Evolutionary conservation across 92 coral and sea anemone genomes (phyloP), one percentile per base, ranked within the genome.

Genomic region (Phymanthus crucifer): DNA sequence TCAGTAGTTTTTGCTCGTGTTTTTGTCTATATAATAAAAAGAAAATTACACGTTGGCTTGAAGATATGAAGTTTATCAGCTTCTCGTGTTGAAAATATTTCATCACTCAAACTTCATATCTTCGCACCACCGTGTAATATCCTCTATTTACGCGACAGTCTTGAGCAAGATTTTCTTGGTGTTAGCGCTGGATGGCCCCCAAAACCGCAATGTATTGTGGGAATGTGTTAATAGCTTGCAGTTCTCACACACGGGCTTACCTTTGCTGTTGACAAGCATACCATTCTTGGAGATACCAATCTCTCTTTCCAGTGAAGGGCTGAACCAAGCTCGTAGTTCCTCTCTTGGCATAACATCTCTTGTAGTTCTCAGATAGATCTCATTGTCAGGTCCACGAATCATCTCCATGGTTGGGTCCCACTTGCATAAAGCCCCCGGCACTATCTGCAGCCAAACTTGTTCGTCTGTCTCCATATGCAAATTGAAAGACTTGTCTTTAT

Each of bases 381-480:
- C 85, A 36, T 48, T 86, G 18, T 91, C 87, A 0, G 93, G 83
- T 16, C 92, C 87, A 13, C 89, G 78, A 21, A 89, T 83, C 76
- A 83, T 89, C 75, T 92, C 93, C 88, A 89, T 77, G 70, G 86
- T 89, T 68, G 91, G 97, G 32, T 92, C 97, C 40, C 79, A 84
- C 40, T 74, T 69, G 24, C 50, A 72, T 40, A 87, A 80, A 7
- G 93, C 94, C 16, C 93, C 87, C 13, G 82, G 75, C 11, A 87
- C 77, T 9, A 32, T 17, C 9, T 65, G 47, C 71, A 92, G 73
- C 94, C 97, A 92, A 52, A 73, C 33, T 70, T 77, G 89, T 57
- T 79, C 79, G 46, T 80, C 71, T 35, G 88, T 19, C 21, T 83
- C 85, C 12, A 73, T 16, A 23, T 33, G 77, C 7, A 73, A 23